Conservation (phyloP, 2,113 vertebrate genomes). For the Hemichromis elongatus region DNA sequence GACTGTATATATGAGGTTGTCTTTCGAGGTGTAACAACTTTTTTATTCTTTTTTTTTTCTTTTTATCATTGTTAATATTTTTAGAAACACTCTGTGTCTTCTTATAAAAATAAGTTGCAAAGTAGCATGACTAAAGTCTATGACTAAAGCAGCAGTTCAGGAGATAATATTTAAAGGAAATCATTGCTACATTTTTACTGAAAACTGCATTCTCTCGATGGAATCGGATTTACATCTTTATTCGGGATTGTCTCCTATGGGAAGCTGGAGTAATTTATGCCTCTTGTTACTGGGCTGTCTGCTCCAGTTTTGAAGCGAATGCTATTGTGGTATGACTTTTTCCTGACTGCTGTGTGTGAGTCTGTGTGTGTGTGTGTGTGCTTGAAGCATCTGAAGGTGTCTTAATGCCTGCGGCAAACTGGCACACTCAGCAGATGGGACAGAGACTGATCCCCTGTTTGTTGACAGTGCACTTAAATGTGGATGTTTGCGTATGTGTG, state of each 20-base stretch:
- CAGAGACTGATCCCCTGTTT: constrained; percentile 77
- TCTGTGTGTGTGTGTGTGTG: constrained; percentile 26
- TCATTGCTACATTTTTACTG: neutral
- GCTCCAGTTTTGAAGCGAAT: constrained; percentile 47
- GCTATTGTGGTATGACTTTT: constrained; percentile 37
- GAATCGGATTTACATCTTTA: constrained; percentile 46
- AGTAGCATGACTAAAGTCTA: no score
- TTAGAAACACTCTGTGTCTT: neutral
- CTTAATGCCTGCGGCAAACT: constrained; percentile 72
- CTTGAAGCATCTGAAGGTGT: constrained; percentile 53
- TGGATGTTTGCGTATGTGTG: constrained; percentile 5
- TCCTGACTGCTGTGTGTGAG: neutral
- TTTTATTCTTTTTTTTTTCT: neutral
- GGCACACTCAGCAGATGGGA: constrained; percentile 72
- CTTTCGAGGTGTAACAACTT: constrained; percentile 1
- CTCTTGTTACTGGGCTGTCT: constrained; percentile 46
- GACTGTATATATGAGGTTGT: constrained; percentile 9
- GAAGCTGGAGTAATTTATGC: constrained; percentile 57
- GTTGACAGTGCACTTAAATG: constrained; percentile 81
- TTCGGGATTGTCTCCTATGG: constrained; percentile 21
- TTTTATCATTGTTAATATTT: neutral
- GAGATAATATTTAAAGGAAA: constrained; percentile 3
- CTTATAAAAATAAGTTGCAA: neutral
- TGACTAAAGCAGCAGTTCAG: no score
- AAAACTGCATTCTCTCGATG: constrained; percentile 17